Base-by-base conservation (phyloP, 2,888 invertebrate species). In the Erpobdella octoculata region DNA sequence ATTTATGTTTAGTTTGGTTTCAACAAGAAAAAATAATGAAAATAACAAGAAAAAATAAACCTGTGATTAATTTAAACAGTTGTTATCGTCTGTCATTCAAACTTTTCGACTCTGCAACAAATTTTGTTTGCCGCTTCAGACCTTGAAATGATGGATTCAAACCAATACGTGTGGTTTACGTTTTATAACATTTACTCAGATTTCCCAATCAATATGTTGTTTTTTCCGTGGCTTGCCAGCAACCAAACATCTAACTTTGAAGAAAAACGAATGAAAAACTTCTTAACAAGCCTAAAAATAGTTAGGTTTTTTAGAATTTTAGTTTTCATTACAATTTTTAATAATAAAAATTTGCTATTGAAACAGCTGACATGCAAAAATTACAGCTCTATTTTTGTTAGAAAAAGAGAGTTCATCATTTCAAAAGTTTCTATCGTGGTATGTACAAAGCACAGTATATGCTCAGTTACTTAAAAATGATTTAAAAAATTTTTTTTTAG, bases 11-110 rank as follows among this genome's bases (percentile, higher is more conserved):
- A 25, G 21, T 2, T 53, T 53, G n/a, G 6, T 12, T 21, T 9
- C 53, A 53, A 53, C 21, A 25, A 25, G 5, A 5, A 53, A 46
- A 9, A 1, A 9, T 9, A 12, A 12, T 3, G 21, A 53, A 53
- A 25, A 53, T 41, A n/a, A n/a, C n/a, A n/a, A n/a, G n/a, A n/a
- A n/a, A n/a, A n/a, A n/a, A n/a, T n/a, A n/a, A n/a, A n/a, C n/a
- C 18, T 46, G 12, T 46, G 46, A 15, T 46, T 46, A 15, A n/a
- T n/a, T n/a, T n/a, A n/a, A n/a, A n/a, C 62, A 66, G 66, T 66
- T 36, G 9, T 66, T n/a, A 38, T 38, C n/a, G 21, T 38, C 5
- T 66, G 66, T 15, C 66, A 66, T 38, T 66, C 66, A 21, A 66
- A 66, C 66, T 38, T 25, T 21, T 25, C 66, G 2, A 35, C 41